Evolutionary conservation across 2,888 invertebrate genomes (phyloP), one percentile per base, ranked within the genome.

Genomic region (Nephrotoma flavescens): DNA sequence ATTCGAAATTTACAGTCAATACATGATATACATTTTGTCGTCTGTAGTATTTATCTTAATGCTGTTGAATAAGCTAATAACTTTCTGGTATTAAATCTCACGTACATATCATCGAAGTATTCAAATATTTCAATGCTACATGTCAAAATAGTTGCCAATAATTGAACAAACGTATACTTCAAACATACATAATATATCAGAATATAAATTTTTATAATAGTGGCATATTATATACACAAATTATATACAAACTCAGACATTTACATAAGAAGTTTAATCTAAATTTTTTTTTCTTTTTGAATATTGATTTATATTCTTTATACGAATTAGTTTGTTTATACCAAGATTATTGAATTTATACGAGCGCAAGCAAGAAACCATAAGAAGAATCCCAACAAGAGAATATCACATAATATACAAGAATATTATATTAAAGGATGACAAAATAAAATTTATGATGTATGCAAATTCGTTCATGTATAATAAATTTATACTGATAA

Each of bases 401-500:
- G 71, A 71, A 71, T 71, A 52, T 52, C 31, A 31, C 31, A 31
- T 15, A 52, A 41, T 31, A 15, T 42, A 83, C 11, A 41, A 83
- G 41, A 83, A 41, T 9, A 83, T 41, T n/a, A 83, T 83, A 83
- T 41, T 41, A 41, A 83, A 83, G 42, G 12, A 83, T 84, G 41
- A 42, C 84, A 84, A 84, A 42, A 84, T 41, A 84, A 84, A 84
- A 84, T 42, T 84, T 42, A 84, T 84, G 42, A 84, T 84, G 84
- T 83, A 84, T 84, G 84, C 41, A 41, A 84, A 41, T 42, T 42
- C 84, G 9, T 42, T 42, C 84, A 84, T 42, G 42, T 42, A 84
- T 42, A 84, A 84, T 84, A 84, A 42, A 84, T 84, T 84, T 84
- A 42, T 84, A 42, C 84, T 84, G 71, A 71, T 71, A 71, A 71